phyloP scores from a whole-genome alignment of 2,888 invertebrate species.

The Platerodrilus igneus region DNA sequence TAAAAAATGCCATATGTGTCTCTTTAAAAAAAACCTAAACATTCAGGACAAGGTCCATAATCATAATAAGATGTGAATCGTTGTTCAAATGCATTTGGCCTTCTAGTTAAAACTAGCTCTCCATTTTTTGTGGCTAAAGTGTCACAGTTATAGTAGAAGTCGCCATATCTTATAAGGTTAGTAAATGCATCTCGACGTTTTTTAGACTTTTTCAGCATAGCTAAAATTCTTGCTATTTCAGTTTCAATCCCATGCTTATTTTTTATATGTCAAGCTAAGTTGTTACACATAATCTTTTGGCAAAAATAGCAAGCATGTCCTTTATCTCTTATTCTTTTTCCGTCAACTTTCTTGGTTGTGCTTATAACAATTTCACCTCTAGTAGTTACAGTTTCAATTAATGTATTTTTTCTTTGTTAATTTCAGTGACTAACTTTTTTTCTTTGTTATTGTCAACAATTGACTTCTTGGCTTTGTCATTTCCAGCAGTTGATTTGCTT shows the following conservation, averaged over 20 bases:
- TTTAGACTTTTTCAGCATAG: constrained; percentile 1
- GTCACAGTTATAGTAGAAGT: constrained; percentile 8
- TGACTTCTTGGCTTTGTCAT: no score
- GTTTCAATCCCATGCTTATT: constrained; percentile 3
- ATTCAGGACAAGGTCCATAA: constrained; percentile 10
- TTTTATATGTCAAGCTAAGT: constrained; percentile 13
- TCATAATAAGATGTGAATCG: background rate
- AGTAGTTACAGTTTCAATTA: no score
- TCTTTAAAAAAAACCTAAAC: constrained; percentile 9
- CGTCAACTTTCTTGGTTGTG: no score
- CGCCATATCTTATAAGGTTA: constrained; percentile 1
- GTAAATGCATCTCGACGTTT: constrained; percentile 6
- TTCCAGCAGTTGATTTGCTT: no score
- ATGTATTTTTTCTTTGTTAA: no score
- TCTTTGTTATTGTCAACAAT: no score
- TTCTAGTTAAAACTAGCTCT: constrained; percentile 5
- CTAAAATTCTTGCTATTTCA: constrained; percentile 10
- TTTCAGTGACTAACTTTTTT: no score
- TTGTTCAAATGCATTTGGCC: constrained; percentile 1
- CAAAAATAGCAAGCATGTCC: constrained; percentile 6
- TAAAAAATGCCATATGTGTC: constrained; percentile 8
- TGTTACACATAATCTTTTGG: constrained; percentile 1
- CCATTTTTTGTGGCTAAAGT: constrained; percentile 3
- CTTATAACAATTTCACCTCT: no score
- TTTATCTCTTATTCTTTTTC: constrained; percentile 8